Conservation (phyloP, 2,888 invertebrate species). For the Tetragnatha montana region DNA sequence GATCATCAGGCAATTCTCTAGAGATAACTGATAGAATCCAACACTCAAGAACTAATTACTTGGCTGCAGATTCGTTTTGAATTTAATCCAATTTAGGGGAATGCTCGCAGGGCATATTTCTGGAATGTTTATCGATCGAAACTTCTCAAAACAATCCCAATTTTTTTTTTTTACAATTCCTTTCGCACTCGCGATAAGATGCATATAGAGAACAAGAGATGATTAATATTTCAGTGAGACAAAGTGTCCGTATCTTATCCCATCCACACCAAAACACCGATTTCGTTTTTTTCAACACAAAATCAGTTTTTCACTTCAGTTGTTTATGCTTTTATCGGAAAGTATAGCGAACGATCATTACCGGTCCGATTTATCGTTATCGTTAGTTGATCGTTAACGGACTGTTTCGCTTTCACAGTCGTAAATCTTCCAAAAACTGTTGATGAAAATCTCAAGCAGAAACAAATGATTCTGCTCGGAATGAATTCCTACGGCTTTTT, state of each 20-base stretch:
- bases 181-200: constrained; percentile 18
- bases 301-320: constrained; percentile 16
- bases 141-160: constrained; percentile 9
- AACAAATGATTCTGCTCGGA: constrained; percentile 16
- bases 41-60: neutral
- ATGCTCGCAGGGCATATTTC: neutral
- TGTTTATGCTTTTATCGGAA: constrained; percentile 40
- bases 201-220: neutral
- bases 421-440: constrained; percentile 23
- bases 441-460: constrained; percentile 30
- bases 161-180: constrained; percentile 11
- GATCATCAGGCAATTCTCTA: neutral
- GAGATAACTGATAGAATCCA: neutral
- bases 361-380: constrained; percentile 52
- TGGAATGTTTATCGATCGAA: constrained; percentile 25
- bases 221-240: neutral
- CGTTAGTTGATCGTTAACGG: constrained; percentile 41
- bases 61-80: neutral
- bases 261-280: constrained; percentile 3
- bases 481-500: constrained; percentile 3
- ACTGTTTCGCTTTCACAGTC: neutral
- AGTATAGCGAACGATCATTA: constrained; percentile 38
- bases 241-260: constrained; percentile 8
- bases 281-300: constrained; percentile 10
- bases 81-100: neutral